phyloP scores from a whole-genome alignment of 2,797 vertebrate species.

The Cyclopterus lumpus region DNA sequence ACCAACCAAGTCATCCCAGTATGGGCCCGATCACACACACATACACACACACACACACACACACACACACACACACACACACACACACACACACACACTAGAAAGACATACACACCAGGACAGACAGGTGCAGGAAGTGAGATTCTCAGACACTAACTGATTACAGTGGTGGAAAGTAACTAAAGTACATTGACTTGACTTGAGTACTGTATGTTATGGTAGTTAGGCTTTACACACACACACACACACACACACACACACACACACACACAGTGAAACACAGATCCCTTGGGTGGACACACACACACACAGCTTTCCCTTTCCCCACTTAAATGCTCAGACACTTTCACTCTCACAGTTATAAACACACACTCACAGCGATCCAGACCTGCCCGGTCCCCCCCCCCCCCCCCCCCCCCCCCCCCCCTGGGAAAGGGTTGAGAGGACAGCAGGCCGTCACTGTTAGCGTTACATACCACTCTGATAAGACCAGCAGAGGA shows the following conservation, averaged over 20 bases:
- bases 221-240: not conserved
- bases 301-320: slow-evolving; percentile 23
- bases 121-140: not conserved
- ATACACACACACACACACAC: slow-evolving; percentile 20
- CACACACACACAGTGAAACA: not conserved
- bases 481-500: slow-evolving; percentile 74
- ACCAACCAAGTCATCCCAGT: slow-evolving; percentile 60
- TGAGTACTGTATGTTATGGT: not conserved
- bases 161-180: not conserved
- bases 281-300: not conserved
- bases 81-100: not conserved
- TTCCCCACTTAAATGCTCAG: slow-evolving; percentile 17
- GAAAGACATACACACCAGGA: not conserved
- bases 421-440: slow-evolving; percentile 74
- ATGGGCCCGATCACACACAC: slow-evolving; percentile 26
- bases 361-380: slow-evolving; percentile 5
- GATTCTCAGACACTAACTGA: not conserved
- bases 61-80: slow-evolving; percentile 2
- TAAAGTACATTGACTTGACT: not conserved
- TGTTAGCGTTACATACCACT: slow-evolving; percentile 71
- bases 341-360: slow-evolving; percentile 29
- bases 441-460: slow-evolving; percentile 69
- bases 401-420: not conserved
- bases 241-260: not conserved
- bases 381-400: slow-evolving; percentile 13